Conservation (phyloP, 2,888 invertebrate species). For the Xylocampa areola region DNA sequence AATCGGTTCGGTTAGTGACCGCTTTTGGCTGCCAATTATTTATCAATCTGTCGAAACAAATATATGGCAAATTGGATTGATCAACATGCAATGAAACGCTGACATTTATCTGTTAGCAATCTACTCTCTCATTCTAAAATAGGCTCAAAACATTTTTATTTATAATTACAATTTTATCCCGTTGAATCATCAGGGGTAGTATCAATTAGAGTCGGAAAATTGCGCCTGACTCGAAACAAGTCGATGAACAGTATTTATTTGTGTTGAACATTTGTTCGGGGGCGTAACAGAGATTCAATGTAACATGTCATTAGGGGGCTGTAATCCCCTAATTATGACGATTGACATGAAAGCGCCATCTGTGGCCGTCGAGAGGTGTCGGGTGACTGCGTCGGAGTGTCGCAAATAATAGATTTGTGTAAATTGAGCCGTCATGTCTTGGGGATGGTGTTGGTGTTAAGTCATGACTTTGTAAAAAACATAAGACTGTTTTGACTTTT, state of each 20-base stretch:
- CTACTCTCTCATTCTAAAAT: constrained; percentile 3
- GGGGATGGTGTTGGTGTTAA: constrained; percentile 40
- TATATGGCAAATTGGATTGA: constrained; percentile 12
- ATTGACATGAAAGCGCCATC: constrained; percentile 89
- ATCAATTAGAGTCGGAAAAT: constrained; percentile 52
- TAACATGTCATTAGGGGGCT: constrained; percentile 87
- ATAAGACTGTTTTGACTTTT: constrained; percentile 4
- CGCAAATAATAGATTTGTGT: constrained; percentile 59
- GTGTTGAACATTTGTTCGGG: constrained; percentile 83
- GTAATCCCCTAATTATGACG: constrained; percentile 89
- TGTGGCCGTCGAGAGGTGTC: constrained; percentile 86
- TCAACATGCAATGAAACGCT: constrained; percentile 1
- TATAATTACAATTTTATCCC: constrained; percentile 40
- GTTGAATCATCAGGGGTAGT: constrained; percentile 38
- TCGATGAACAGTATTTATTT: constrained; percentile 81
- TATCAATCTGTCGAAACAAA: constrained; percentile 18
- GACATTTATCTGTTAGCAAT: not conserved
- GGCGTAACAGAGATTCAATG: constrained; percentile 86
- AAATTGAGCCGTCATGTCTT: constrained; percentile 65
- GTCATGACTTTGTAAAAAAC: constrained; percentile 17
- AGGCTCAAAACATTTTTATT: constrained; percentile 12
- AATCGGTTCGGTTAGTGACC: constrained; percentile 13
- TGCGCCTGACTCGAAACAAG: constrained; percentile 59
- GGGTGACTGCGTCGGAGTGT: constrained; percentile 75
- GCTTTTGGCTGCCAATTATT: constrained; percentile 11